These are phyloP conservation scores for Sminthurinus aureus DNA, from an alignment of 2,888 invertebrate genomes.

Conservation along the genomic window DNA sequence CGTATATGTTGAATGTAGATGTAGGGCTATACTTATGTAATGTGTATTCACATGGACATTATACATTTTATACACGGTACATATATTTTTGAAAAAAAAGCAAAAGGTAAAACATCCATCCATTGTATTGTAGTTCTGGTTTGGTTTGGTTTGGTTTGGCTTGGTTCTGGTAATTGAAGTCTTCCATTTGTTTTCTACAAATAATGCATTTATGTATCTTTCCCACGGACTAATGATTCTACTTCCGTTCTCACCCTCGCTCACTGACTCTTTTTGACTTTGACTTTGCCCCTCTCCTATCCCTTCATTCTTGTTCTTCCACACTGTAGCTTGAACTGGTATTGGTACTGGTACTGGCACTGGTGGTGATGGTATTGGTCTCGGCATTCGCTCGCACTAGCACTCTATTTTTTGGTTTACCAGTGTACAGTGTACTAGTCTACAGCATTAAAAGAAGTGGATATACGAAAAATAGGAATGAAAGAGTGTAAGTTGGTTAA, in stretches of 20 bases:
- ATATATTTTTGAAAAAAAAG: background rate
- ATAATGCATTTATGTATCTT: conserved; percentile 12
- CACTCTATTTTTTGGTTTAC: background rate
- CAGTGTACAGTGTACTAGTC: background rate
- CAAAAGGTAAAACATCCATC: background rate
- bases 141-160: background rate
- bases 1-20: background rate
- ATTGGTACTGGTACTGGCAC: background rate
- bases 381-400: background rate
- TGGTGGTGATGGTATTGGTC: background rate
- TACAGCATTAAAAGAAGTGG: background rate
- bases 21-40: too few species aligned
- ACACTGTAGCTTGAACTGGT: background rate
- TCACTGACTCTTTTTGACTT: background rate
- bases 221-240: conserved; percentile 7
- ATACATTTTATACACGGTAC: background rate
- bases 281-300: conserved; percentile 3
- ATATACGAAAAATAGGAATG: too few species aligned
- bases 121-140: background rate
- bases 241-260: conserved; percentile 15
- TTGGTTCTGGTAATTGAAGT: background rate
- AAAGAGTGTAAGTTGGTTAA: background rate
- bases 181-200: background rate
- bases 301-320: background rate
- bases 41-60: background rate